Base-by-base conservation (phyloP, 2,797 vertebrate species). In the Cossypha dichroa region DNA sequence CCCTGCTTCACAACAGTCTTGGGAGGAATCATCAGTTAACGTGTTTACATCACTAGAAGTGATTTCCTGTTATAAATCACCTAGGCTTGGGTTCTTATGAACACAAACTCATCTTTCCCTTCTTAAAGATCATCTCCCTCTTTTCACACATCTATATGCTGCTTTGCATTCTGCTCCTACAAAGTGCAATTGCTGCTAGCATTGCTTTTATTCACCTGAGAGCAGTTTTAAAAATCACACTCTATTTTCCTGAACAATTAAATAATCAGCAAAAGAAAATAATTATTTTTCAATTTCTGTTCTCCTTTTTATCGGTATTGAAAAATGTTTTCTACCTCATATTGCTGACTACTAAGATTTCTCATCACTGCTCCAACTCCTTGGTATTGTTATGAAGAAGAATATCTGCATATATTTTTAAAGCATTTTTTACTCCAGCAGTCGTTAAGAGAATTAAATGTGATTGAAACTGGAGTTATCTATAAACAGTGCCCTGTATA, bases 51-150 rank as follows among this genome's bases (percentile, higher is more conserved):
- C 58, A 75, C 54, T 76, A 29, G 48, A 85, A 43, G 25, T 66
- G n/a, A 84, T 94, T 83, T 94, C 66, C 72, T 91, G 25, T 82
- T 91, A 83, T 93, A 85, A 88, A 77, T 83, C 66, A 85, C 85
- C 29, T 75, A 51, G 62, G 43, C 34, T 63, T 78, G 1, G 1
- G 22, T 68, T 74, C 51, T 73, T 74, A 48, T 31, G 38, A 82
- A 68, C 34, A 80, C 56, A 96, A 63, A 60, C 4, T 64, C 46
- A 33, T 82, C n/a, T 89, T 49, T 60, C 49, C 22, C 22, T 60
- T 94, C 60, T 77, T 58, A 40, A 49, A 91, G 58, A 64, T 73
- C 8, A 79, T 88, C 59, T 67, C 26, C 17, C 33, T 85, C 34
- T 95, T 91, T 93, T 88, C 73, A 55, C 19, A 64, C 34, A 48